Evolutionary conservation across 2,113 vertebrate genomes (phyloP).

Genomic region (Camelus bactrianus): DNA sequence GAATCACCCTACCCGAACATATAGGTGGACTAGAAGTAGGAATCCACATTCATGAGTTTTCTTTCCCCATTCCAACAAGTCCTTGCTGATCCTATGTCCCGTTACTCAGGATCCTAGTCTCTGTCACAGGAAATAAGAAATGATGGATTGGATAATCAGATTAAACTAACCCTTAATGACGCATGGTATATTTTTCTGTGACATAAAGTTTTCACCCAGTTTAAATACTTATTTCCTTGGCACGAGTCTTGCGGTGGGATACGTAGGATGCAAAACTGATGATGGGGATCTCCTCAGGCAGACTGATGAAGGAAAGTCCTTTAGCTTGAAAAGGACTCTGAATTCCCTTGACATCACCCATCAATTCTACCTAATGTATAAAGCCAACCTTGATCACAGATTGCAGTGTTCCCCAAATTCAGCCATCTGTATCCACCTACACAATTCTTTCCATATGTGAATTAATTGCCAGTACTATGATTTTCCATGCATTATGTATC

Average conservation of each 20-base stretch:
- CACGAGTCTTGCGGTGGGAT: not conserved
- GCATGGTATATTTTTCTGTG: not conserved
- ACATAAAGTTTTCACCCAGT: not conserved
- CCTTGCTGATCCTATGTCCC: not conserved
- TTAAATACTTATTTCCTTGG: slow-evolving; percentile 29
- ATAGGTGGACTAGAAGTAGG: not conserved
- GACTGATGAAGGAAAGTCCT: not conserved
- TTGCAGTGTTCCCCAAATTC: not conserved
- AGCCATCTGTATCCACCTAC: not conserved
- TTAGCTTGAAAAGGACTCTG: not conserved
- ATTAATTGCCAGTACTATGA: not conserved
- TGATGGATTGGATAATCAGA: not conserved
- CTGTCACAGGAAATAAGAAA: not conserved
- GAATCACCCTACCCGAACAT: not conserved
- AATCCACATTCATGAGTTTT: not conserved
- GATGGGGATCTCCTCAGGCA: not conserved
- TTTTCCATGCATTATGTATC: not conserved
- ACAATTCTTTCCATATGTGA: not conserved
- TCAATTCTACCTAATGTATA: slow-evolving; percentile 19
- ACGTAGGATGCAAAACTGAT: not conserved
- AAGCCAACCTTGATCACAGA: not conserved
- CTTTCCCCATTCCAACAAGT: not conserved
- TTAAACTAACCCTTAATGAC: not conserved
- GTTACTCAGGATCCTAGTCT: not conserved
- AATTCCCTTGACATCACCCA: not conserved